These are phyloP conservation scores for Anguilla japonica DNA, from an alignment of 2,113 vertebrate species.

Conservation along the genomic window DNA sequence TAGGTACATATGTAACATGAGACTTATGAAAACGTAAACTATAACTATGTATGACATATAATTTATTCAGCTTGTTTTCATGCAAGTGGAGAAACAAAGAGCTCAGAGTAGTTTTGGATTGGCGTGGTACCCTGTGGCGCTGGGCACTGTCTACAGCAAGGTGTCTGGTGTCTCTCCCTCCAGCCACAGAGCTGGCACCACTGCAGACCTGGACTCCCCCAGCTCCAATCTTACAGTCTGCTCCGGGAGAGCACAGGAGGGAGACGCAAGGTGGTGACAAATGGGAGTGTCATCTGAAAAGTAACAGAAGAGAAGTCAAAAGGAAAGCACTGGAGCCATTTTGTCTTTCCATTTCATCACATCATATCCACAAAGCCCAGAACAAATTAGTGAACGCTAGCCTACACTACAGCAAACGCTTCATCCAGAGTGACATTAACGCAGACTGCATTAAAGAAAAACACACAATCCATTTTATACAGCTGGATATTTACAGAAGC, in stretches of 20 bases:
- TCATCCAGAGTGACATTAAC: neutral
- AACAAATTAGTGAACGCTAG: too few species aligned
- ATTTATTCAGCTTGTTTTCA: neutral
- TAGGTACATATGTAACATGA: neutral
- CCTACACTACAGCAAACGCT: too few species aligned
- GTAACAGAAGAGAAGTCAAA: neutral
- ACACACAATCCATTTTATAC: too few species aligned
- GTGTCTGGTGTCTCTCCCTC: neutral
- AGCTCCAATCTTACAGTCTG: neutral
- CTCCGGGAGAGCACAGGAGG: neutral
- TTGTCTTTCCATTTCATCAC: neutral
- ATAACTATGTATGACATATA: neutral
- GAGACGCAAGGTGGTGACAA: neutral
- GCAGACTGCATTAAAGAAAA: too few species aligned
- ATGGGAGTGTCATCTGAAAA: neutral
- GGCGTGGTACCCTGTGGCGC: neutral
- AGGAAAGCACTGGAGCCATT: neutral
- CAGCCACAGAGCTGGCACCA: constrained; percentile 18
- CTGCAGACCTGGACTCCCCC: neutral
- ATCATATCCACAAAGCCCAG: neutral
- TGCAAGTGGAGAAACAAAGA: neutral
- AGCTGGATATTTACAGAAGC: too few species aligned
- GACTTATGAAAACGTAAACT: neutral
- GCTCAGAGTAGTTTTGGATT: neutral
- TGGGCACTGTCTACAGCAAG: constrained; percentile 6